Percentiles rank a stretch among this genome's conserved stretches.
Evolutionary conservation across 2,888 invertebrate species (phyloP).

Genomic region (Tricholauxania praeusta): DNA sequence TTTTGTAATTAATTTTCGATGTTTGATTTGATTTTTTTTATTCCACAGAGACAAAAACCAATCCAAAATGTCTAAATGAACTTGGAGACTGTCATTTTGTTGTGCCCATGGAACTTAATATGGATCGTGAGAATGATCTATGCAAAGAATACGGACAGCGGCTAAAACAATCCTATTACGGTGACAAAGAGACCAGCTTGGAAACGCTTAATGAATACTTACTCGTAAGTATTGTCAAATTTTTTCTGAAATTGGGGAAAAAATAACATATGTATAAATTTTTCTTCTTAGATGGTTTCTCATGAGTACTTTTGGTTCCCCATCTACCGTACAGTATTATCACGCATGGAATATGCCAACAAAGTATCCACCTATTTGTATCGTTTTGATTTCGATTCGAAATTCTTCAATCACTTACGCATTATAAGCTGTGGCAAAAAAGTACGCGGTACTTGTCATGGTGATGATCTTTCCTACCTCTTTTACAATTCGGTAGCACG

Average conservation of each 20-base stretch:
- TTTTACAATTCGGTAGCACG: slow-evolving; percentile 65
- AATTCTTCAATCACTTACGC: slow-evolving; percentile 66
- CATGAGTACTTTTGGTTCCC: slow-evolving; percentile 68
- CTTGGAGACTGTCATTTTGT: slow-evolving; percentile 62
- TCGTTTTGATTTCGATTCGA: slow-evolving; percentile 67
- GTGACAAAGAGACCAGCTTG: slow-evolving; percentile 61
- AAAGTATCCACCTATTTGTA: slow-evolving; percentile 65
- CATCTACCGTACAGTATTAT: slow-evolving; percentile 64
- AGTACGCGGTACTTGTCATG: slow-evolving; percentile 66
- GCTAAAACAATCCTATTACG: slow-evolving; percentile 60
- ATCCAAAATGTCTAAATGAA: slow-evolving; percentile 63
- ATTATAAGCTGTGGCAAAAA: slow-evolving; percentile 65
- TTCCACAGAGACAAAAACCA: slow-evolving; percentile 56
- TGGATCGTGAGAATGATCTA: slow-evolving; percentile 60
- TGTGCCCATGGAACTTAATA: slow-evolving; percentile 63
- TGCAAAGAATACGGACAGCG: slow-evolving; percentile 62
- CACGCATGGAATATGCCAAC: slow-evolving; percentile 59
- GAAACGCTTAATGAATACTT: slow-evolving; percentile 66
- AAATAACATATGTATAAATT: neutral
- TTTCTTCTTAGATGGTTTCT: slow-evolving; percentile 60
- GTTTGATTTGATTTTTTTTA: too few relatives aligned
- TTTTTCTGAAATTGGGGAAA: neutral
- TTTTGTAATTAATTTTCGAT: neutral
- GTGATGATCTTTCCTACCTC: slow-evolving; percentile 66
- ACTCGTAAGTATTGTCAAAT: slow-evolving; percentile 51